Conservation (phyloP, 2,888 invertebrate species). For the Opisthograptis luteolata region DNA sequence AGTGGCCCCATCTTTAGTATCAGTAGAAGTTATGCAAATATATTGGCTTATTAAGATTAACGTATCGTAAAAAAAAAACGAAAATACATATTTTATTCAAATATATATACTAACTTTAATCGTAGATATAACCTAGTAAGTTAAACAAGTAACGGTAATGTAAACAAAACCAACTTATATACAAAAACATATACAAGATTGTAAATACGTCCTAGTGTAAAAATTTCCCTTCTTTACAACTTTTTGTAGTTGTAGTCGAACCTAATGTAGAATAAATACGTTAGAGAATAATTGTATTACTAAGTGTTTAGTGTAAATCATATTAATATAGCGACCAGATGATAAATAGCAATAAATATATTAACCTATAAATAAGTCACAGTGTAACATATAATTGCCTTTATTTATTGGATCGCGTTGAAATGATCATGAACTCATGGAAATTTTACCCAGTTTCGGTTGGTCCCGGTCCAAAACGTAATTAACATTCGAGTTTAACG, state of each 20-base stretch:
- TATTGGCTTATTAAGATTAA: conserved; percentile 61
- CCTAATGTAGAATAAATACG: conserved; percentile 22
- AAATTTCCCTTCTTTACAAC: conserved; percentile 83
- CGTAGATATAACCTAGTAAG: conserved; percentile 66
- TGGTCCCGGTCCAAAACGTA: conserved; percentile 4
- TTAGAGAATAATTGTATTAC: conserved; percentile 17
- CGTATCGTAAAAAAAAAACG: conserved; percentile 59
- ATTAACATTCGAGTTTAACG: background rate
- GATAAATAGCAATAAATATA: conserved; percentile 8
- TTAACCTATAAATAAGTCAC: background rate
- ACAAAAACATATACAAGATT: conserved; percentile 76
- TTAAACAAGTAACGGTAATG: conserved; percentile 52
- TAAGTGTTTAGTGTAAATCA: conserved; percentile 17
- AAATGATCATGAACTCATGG: background rate
- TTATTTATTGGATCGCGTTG: conserved; percentile 1
- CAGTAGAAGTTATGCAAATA: conserved; percentile 51
- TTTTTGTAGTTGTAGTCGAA: conserved; percentile 71
- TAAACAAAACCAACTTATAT: conserved; percentile 72
- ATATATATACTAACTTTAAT: conserved; percentile 80
- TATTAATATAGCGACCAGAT: conserved; percentile 21
- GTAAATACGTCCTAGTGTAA: conserved; percentile 76
- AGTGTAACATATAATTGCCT: background rate
- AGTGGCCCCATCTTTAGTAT: conserved; percentile 58
- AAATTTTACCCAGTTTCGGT: conserved; percentile 9
- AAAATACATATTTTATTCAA: conserved; percentile 76